Evolutionary conservation across 2,888 invertebrate species (phyloP), one percentile per base, ranked within the genome.

Genomic region (Polylopha cassiicola): DNA sequence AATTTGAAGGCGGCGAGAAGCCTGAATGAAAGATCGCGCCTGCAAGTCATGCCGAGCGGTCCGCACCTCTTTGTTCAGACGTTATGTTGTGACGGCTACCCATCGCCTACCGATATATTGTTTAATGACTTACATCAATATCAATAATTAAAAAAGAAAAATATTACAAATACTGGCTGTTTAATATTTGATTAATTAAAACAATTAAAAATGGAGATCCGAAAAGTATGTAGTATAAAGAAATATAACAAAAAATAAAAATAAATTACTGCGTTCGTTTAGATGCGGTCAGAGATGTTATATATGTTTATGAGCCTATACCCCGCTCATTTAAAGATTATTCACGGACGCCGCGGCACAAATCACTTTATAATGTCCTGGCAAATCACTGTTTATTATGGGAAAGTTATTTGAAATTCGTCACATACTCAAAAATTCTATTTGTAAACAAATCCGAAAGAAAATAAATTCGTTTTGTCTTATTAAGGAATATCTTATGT

Each of bases 361-460:
- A 72, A 73, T 72, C 58, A 57, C 59, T 71, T 72, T 70, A 67
- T 73, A 70, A 71, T 73, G 65, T 65, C 58, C 55, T 61, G 36
- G 55, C 52, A 50, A 61, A 65, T 59, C 54, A 57, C 41, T 41
- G 47, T 47, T n/a, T 36, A 41, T 36, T 41, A 41, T 11, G 13
- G 9, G 20, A 36, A 41, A 26, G 15, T 41, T 14, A 30, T 38
- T 37, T 14, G 22, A 30, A 24, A 31, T 29, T 37, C 23, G 23
- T 30, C 23, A 24, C 37, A 30, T 7, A 2, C 7, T 18, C 11
- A 8, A 11, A 17, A n/a, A 9, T 7, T 21, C 21, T 10, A 15
- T 3, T 28, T 28, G 10, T 24, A 24, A 33, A 17, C 23, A 11
- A 17, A n/a, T 16, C 10, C 11, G n/a, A n/a, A n/a, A n/a, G n/a